Percentiles rank a stretch among this genome's conserved stretches.
phyloP scores from a whole-genome alignment of 2,113 vertebrate species.

The Asarcornis scutulata region DNA sequence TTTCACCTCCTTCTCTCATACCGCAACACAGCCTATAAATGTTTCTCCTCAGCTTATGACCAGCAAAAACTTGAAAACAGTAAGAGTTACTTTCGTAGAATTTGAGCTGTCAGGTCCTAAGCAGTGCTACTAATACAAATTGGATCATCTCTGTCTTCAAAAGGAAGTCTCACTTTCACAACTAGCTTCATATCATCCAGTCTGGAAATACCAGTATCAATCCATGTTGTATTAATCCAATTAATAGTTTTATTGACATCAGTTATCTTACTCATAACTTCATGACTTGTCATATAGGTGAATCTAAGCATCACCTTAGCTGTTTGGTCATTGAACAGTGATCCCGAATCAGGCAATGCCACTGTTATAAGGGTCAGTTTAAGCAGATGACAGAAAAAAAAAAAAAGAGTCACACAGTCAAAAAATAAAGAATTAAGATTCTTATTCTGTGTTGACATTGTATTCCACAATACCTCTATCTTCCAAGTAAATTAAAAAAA shows the following conservation, averaged over 20 bases:
- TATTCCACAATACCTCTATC: not conserved
- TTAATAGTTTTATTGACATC: not conserved
- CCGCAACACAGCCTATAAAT: not conserved
- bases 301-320: not conserved
- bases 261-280: not conserved
- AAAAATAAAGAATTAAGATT: not conserved
- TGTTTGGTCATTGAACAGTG: not conserved
- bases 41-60: not conserved
- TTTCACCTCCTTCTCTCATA: not conserved
- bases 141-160: not conserved
- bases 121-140: not conserved
- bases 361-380: not conserved
- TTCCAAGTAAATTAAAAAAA: not conserved
- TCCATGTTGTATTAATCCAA: not conserved
- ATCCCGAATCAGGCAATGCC: not conserved
- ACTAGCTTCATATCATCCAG: not conserved
- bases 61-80: not conserved
- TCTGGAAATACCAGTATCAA: not conserved
- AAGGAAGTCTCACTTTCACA: not conserved
- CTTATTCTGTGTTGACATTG: not conserved
- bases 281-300: not conserved
- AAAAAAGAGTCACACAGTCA: not conserved
- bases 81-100: not conserved
- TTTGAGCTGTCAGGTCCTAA: not conserved
- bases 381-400: not conserved